These are phyloP conservation scores for Leptinotarsa tumamoca DNA, from an alignment of 2,888 invertebrate species.

Conservation along the genomic window DNA sequence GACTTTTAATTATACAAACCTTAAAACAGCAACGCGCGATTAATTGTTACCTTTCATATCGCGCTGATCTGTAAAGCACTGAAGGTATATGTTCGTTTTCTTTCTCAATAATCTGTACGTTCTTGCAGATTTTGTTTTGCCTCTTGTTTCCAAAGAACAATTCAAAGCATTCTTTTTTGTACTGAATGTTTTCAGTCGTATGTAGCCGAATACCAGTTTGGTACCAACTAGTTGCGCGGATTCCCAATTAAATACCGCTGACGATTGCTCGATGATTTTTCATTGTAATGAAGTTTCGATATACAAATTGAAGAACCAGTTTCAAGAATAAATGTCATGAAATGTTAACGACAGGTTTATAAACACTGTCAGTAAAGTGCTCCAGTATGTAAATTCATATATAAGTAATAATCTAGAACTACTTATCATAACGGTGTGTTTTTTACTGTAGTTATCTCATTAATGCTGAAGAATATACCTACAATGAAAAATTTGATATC, in stretches of 20 bases:
- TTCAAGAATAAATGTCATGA: background rate
- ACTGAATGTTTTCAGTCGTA: background rate
- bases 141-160: background rate
- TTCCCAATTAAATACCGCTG: conserved; percentile 33
- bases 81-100: conserved; percentile 3
- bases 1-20: conserved; percentile 27
- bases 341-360: background rate
- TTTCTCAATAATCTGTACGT: conserved; percentile 17
- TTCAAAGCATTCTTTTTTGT: background rate
- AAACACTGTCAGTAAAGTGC: conserved; percentile 1
- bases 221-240: conserved; percentile 36
- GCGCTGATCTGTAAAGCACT: conserved; percentile 6
- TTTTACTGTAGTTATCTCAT: background rate
- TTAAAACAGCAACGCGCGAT: conserved; percentile 15
- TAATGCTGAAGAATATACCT: too few species aligned
- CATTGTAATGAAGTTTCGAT: conserved; percentile 5
- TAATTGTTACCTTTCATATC: conserved; percentile 24
- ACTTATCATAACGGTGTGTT: background rate
- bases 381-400: background rate
- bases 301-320: conserved; percentile 2
- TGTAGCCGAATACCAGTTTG: background rate
- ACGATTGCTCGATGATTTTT: conserved; percentile 9
- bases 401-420: too few species aligned
- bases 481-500: too few species aligned
- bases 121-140: conserved; percentile 8